Base-by-base conservation (phyloP, 2,888 invertebrate species). In the Uloborus plumipes region DNA sequence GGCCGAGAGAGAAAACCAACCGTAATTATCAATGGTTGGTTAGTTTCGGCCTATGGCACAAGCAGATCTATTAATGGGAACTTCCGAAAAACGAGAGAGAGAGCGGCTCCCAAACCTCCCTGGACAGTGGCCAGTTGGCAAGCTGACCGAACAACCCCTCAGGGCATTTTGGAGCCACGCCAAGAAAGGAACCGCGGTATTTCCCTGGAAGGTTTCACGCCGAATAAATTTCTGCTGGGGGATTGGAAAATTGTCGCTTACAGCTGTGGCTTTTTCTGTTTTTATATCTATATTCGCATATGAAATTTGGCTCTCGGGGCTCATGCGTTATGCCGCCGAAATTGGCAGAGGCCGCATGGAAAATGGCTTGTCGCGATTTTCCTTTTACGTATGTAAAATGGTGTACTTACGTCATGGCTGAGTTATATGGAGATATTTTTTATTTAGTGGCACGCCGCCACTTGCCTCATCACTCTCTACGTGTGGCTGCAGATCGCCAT, bases 101-200 rank as follows among this genome's bases (percentile, higher is more conserved):
- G 39, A 47, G 64, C 31, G 16, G 20, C 59, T 20, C 14, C 14
- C 59, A 39, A 16, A 62, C 26, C 31, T n/a, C 69, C 26, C 78
- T 78, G 78, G 78, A 71, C 71, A 65, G 14, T 22, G 78, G 64
- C 78, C 78, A 78, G 78, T 71, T 78, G 71, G 78, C 78, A 66
- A 51, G 66, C 66, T 66, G 66, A 66, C 66, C 66, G 26, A 66
- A 47, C n/a, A 47, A 13, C 50, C 66, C 58, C 13, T 59, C 61
- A 64, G 66, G 58, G 18, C 47, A 39, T 39, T 74, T 74, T 76
- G 75, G 75, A 67, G 51, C 58, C 13, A 26, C 47, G 75, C 75
- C 75, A 76, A 39, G 51, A 51, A 20, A 49, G 11, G 26, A 64
- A 20, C 39, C 39, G 20, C 31, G 62, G 31, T 31, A 31, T 62